Base-by-base conservation (phyloP, 2,888 invertebrate genomes). In the Dusona sp. region DNA sequence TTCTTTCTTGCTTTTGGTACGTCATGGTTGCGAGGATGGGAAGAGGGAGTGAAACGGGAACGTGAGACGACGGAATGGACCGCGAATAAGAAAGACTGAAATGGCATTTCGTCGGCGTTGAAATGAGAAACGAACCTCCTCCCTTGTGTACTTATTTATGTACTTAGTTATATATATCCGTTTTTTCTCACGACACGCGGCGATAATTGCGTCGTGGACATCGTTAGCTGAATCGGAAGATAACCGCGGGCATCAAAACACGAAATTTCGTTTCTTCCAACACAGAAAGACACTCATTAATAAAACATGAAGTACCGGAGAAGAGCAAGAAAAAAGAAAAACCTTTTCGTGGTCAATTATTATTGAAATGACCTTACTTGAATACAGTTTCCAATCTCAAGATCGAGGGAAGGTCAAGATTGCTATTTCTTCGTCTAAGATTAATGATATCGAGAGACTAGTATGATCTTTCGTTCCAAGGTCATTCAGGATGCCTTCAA, bases 171-270 rank as follows among this genome's bases (percentile, higher is more conserved):
- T 29, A 54, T 54, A 45, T 25, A 29, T 36, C 16, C 33, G n/a
- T 65, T 77, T 33, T 67, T 73, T 82, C 68, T 68, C 81, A 33
- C 74, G 81, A 67, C 45, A 16, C 74, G 81, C 81, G 81, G 68
- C 75, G 81, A 75, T 82, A 82, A 82, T 82, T 82, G 81, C 68
- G 67, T 57, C 67, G 57, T 38, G 22, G 57, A 75, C 75, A 74
- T 81, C 81, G 81, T 81, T 81, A 81, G 81, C 42, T 29, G 22
- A 74, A 51, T 81, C 74, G 42, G 42, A 57, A 74, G 51, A 81
- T 74, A 54, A 33, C 33, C 22, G 6, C 6, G 73, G 29, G 73
- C 38, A 42, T 57, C 36, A 22, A 22, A 64, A 75, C 25, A 64
- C 80, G 65, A 73, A 51, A 73, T 48, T 57, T 51, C 45, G 38